Base-by-base conservation (phyloP, 37 sponge, comb jelly and placozoan species). In the Aphrocallistes beatrix region DNA sequence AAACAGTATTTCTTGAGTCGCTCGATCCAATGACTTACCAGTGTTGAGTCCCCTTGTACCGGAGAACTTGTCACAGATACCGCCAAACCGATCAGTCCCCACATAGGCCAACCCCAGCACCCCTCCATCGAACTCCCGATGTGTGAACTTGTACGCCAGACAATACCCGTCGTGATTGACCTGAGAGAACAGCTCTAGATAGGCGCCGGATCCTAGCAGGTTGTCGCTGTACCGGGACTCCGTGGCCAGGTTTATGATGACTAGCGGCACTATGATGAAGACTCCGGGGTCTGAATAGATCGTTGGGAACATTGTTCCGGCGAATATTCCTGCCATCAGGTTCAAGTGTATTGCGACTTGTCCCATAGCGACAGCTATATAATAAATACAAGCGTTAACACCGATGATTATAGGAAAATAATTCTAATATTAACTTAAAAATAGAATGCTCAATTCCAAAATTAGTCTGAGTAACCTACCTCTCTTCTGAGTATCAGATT, bases 31-130 rank as follows among this genome's bases (percentile, higher is more conserved):
- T n/a, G n/a, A n/a, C 45, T 13, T 60, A 60, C 75, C 75, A 19
- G 75, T 60, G n/a, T 60, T 60, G 6, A 60, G 75, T 28, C 75
- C 75, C 34, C 21, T 60, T 21, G 75, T 60, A 19, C 75, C 75
- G 3, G 75, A 25, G 34, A 60, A 60, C 3, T 19, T 21, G n/a
- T 60, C 75, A 60, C 75, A 60, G n/a, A 60, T 60, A 30, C 69
- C 86, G 17, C 83, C 83, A 82, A 39, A 81, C 23, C 75, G 39
- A 6, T 84, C 81, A 9, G 83, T 75, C 0, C 82, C 90, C 25
- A 90, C 90, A 50, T 51, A 90, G 1, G 90, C 90, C 16, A 90
- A 51, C 19, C 90, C 90, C 1, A 90, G 81, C 1, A 90, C 90
- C 23, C 90, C 90, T 16, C 81, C 83, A 36, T 90, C 88, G 36